A percentile compares a stretch with the other conserved stretches of the same genome.
Evolutionary conservation across 2,797 vertebrate species (phyloP).

Genomic region (Vespertilio murinus): DNA sequence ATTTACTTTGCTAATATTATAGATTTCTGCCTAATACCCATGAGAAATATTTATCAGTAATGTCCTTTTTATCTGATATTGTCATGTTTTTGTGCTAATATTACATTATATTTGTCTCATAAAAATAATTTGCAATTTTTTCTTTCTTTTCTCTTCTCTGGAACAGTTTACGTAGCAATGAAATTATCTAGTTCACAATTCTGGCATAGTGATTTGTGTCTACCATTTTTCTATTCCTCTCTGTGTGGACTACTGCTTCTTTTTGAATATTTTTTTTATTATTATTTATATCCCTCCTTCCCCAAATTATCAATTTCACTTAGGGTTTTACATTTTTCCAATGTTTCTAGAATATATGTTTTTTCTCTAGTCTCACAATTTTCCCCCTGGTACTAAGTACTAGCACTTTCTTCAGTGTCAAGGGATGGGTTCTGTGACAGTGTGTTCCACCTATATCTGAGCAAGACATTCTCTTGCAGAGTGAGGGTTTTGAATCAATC

Average conservation of each 20-base stretch:
- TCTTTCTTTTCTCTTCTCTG: background rate
- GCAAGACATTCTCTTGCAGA: background rate
- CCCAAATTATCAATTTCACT: background rate
- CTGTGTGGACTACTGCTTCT: background rate
- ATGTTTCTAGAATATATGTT: background rate
- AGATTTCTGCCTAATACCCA: background rate
- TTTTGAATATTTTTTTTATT: background rate
- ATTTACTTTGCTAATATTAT: conserved; percentile 10
- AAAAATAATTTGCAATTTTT: background rate
- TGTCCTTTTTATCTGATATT: background rate
- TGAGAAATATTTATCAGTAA: background rate
- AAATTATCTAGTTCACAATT: background rate
- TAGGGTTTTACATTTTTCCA: background rate
- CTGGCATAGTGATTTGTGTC: background rate
- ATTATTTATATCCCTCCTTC: background rate
- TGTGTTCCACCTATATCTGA: background rate
- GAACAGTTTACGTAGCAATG: background rate
- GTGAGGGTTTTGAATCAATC: background rate
- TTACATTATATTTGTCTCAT: background rate
- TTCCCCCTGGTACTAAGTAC: background rate
- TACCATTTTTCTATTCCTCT: background rate
- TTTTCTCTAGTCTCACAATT: background rate
- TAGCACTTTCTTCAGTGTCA: background rate
- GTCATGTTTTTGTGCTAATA: background rate
- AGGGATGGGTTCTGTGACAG: background rate